Evolutionary conservation across 2,888 invertebrate species (phyloP), one percentile per base, ranked within the genome.

Genomic region (Timema podura): DNA sequence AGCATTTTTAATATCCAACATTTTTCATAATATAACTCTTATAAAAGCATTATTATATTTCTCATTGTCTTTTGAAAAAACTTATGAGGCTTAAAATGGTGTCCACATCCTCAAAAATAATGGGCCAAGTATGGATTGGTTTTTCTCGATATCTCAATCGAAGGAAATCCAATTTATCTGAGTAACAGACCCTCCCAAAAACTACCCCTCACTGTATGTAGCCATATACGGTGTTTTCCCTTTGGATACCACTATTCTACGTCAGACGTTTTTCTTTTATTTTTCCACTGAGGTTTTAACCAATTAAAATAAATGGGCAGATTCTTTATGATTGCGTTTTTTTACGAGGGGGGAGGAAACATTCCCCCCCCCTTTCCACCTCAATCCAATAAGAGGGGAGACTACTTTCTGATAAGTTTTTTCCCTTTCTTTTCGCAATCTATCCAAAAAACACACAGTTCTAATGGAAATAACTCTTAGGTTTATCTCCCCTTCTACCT

Each of bases 231-330:
- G 30, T 30, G 30, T 30, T 30, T 30, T 30, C 30, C 30, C 30
- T 30, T 30, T 30, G 30, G 30, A 30, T 30, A 30, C 3, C 30
- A 30, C 30, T 30, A 30, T 30, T 30, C 30, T 30, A 30, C 30
- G 30, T 30, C 30, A 30, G 30, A 30, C 16, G 44, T 70, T 69
- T 64, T 68, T 57, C 75, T 80, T 81, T 81, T 80, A 81, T 81
- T 77, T 79, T 77, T 79, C 81, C 81, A 78, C 79, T 76, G 81
- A 80, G 81, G 80, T 80, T 80, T 79, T 78, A 71, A 77, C 78
- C 81, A 77, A 82, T 81, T 81, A 81, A 80, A 81, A 79, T 77
- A 73, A 73, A 71, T 70, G 71, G 51, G 64, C 46, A 68, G 66
- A 16, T 70, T 68, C 65, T 69, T 69, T 64, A 64, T 16, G 30